These are phyloP conservation scores for Stenopsyche tienmushanensis DNA, from an alignment of 1,140 invertebrate species.

Conservation along the genomic window DNA sequence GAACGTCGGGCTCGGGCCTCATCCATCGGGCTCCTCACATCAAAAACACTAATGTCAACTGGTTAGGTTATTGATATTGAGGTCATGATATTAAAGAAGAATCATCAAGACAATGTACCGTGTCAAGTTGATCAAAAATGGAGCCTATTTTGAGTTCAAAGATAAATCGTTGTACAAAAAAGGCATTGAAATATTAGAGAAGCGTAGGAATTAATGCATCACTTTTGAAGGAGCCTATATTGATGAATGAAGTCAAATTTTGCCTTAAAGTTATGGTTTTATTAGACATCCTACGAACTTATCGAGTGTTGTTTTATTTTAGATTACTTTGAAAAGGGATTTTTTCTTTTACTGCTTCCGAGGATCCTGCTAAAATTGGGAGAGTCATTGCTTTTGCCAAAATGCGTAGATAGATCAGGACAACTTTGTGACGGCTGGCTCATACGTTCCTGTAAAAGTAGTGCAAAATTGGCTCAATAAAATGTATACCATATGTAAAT, in stretches of 20 bases:
- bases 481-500: conserved; percentile 6
- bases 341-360: conserved; percentile 67
- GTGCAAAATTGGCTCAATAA: too few relatives aligned
- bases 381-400: conserved; percentile 42
- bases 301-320: too few relatives aligned
- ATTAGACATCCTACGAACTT: too few relatives aligned
- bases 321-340: conserved; percentile 70
- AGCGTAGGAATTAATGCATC: too few relatives aligned
- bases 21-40: too few relatives aligned
- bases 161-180: too few relatives aligned
- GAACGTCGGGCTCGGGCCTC: too few relatives aligned
- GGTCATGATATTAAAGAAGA: too few relatives aligned
- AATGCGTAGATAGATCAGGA: conserved; percentile 42
- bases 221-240: not conserved
- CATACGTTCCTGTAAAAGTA: conserved; percentile 53
- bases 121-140: not conserved
- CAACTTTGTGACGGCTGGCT: conserved; percentile 46
- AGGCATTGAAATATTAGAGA: not conserved
- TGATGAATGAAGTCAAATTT: conserved; percentile 22
- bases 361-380: conserved; percentile 53
- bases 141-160: too few relatives aligned
- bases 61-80: too few relatives aligned
- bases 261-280: too few relatives aligned
- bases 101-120: not conserved
- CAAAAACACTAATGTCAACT: too few relatives aligned